Evolutionary conservation across 1,140 invertebrate species (phyloP).

Genomic region (Melanaphis sacchari): DNA sequence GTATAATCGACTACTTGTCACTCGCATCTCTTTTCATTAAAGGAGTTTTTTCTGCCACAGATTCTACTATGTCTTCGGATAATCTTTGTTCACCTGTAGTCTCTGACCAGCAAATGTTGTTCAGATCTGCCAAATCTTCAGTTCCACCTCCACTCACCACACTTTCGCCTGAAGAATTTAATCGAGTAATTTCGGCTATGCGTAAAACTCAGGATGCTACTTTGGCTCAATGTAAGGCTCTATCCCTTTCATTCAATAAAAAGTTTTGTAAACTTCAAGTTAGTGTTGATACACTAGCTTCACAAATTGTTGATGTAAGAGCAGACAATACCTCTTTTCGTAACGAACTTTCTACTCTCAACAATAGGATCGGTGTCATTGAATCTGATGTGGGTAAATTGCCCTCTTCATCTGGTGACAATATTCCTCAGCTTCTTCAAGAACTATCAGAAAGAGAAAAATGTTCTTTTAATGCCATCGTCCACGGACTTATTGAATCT

Average conservation of each 20-base stretch:
- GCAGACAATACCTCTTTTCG: not conserved
- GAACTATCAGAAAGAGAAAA: no score
- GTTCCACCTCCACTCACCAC: not conserved
- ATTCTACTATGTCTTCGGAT: not conserved
- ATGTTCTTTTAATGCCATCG: no score
- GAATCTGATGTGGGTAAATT: no score
- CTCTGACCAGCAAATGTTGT: not conserved
- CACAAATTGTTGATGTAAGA: constrained; percentile 9
- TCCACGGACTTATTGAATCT: no score
- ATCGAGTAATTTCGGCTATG: constrained; percentile 4
- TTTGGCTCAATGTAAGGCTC: not conserved
- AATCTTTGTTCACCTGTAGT: not conserved
- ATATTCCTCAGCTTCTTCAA: no score
- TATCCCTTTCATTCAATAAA: constrained; percentile 6
- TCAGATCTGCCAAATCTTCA: not conserved
- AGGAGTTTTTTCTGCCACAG: not conserved
- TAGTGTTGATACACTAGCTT: constrained; percentile 5
- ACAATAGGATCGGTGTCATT: no score
- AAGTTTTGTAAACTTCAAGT: not conserved
- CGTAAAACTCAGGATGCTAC: constrained; percentile 11
- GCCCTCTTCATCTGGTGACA: no score
- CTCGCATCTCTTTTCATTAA: not conserved
- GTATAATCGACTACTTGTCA: no score
- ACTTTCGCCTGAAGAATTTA: constrained; percentile 15
- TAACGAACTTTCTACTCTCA: no score